Conservation (phyloP, 2,888 invertebrate genomes). For the Tuberolachnus salignus region DNA sequence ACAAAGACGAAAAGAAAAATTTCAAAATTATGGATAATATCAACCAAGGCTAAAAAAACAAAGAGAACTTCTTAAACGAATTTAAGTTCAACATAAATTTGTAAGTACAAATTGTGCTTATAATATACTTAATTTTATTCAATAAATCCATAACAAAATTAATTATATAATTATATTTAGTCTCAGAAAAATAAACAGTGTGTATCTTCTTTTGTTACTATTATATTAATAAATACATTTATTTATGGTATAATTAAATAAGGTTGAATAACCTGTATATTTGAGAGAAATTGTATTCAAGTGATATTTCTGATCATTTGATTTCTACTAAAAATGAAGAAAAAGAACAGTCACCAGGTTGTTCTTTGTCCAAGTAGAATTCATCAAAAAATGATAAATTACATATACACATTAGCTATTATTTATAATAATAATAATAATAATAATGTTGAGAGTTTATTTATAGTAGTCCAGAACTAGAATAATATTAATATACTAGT, state of each 20-base stretch:
- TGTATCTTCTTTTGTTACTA: not conserved
- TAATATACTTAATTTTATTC: not conserved
- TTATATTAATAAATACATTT: not conserved
- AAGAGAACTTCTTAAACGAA: slow-evolving; percentile 71
- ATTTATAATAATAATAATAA: slow-evolving; percentile 1
- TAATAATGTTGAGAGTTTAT: too few relatives aligned
- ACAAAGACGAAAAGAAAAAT: slow-evolving; percentile 58
- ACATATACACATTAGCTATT: not conserved
- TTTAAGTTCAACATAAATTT: slow-evolving; percentile 70
- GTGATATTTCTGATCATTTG: slow-evolving; percentile 36
- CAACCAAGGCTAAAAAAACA: slow-evolving; percentile 70
- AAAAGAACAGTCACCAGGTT: slow-evolving; percentile 6
- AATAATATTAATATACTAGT: too few relatives aligned
- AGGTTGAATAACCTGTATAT: slow-evolving; percentile 7
- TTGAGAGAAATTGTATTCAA: slow-evolving; percentile 44
- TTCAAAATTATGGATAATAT: slow-evolving; percentile 60
- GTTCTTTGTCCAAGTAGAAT: not conserved
- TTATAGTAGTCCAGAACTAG: not conserved
- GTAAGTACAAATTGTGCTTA: slow-evolving; percentile 15
- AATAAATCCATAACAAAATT: not conserved
- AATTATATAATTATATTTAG: too few relatives aligned
- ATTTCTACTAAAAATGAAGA: slow-evolving; percentile 23
- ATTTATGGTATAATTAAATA: slow-evolving; percentile 45
- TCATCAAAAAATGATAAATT: slow-evolving; percentile 44
- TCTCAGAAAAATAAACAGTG: too few relatives aligned